Conservation (phyloP, 2,113 vertebrate genomes). For the Cynoglossus semilaevis region DNA sequence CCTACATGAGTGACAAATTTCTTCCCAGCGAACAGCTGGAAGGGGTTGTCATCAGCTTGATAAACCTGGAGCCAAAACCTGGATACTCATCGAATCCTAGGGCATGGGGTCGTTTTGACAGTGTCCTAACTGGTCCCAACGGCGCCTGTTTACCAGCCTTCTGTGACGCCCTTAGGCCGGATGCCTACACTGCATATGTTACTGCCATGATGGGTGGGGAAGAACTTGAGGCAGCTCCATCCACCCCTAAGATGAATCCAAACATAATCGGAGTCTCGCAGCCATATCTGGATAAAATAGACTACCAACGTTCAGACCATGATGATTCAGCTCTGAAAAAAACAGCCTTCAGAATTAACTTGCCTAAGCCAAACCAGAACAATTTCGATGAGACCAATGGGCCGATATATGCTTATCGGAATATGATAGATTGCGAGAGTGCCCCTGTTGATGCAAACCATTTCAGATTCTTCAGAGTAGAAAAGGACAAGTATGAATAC, state of each 20-base stretch:
- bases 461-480: constrained; percentile 93
- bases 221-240: constrained; percentile 91
- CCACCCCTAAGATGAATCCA: constrained; percentile 84
- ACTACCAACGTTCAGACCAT: constrained; percentile 88
- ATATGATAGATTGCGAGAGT: constrained; percentile 84
- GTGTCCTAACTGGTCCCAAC: constrained; percentile 89
- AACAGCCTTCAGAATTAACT: constrained; percentile 88
- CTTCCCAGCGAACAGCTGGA: constrained; percentile 86
- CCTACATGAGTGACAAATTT: constrained; percentile 94
- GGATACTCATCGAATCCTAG: constrained; percentile 89
- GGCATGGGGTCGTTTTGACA: constrained; percentile 97
- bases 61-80: constrained; percentile 91
- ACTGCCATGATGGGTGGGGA: constrained; percentile 91
- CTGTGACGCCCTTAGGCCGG: constrained; percentile 81
- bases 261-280: constrained; percentile 87
- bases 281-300: constrained; percentile 87
- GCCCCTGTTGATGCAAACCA: constrained; percentile 84
- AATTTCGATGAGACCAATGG: constrained; percentile 84
- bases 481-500: constrained; percentile 94
- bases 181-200: constrained; percentile 90
- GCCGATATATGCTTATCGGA: constrained; percentile 90
- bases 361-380: constrained; percentile 89
- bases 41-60: constrained; percentile 87
- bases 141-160: constrained; percentile 95
- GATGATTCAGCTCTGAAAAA: constrained; percentile 87